Evolutionary conservation across 2,797 vertebrate genomes (phyloP).

Genomic region (Hipposideros larvatus): DNA sequence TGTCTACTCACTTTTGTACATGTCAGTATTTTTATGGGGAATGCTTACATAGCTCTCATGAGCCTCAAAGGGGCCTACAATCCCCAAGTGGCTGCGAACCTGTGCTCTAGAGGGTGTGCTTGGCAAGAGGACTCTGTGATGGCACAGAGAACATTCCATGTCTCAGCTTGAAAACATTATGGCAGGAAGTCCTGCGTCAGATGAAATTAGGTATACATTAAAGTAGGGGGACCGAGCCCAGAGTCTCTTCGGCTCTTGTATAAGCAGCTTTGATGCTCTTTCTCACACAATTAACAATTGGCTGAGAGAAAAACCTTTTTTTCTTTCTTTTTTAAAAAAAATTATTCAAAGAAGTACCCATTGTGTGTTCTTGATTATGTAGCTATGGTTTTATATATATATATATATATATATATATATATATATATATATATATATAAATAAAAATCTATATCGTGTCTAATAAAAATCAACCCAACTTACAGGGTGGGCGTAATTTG

Average conservation of each 20-base stretch:
- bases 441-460: not conserved
- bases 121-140: not conserved
- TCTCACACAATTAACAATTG: not conserved
- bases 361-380: conserved; percentile 18
- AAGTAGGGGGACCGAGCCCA: not conserved
- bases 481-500: not conserved
- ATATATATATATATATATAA: no score
- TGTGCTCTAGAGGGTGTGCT: not conserved
- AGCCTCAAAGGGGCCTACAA: not conserved
- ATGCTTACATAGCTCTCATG: not conserved
- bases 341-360: conserved; percentile 52
- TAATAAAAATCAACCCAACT: not conserved
- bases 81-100: not conserved
- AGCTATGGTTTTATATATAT: not conserved
- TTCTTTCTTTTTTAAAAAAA: not conserved
- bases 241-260: not conserved
- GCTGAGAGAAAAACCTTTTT: not conserved
- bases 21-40: not conserved
- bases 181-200: conserved; percentile 47
- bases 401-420: no score
- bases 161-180: conserved; percentile 50
- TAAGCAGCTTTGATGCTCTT: conserved; percentile 47
- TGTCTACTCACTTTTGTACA: not conserved
- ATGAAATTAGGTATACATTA: conserved; percentile 9
- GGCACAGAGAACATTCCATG: not conserved